A percentile compares a stretch with the other conserved stretches of the same genome.
Evolutionary conservation across 2,113 vertebrate species (phyloP).

Genomic region (Oreochromis spilurus): DNA sequence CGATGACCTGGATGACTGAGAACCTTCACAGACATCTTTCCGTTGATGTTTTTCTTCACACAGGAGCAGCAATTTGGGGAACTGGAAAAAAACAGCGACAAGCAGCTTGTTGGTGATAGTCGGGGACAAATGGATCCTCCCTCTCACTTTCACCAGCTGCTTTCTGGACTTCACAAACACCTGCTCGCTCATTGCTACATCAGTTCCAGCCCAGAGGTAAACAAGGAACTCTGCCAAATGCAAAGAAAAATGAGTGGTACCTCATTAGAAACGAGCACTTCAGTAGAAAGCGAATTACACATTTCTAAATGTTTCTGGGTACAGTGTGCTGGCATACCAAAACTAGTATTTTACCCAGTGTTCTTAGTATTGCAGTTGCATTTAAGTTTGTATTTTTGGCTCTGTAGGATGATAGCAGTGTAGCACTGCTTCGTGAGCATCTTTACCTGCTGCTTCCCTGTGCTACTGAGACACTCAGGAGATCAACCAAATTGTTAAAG

Average conservation of each 20-base stretch:
- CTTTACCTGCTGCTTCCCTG: slow-evolving; percentile 74
- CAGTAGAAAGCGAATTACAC: not conserved
- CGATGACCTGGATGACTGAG: no score
- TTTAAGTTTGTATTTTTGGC: not conserved
- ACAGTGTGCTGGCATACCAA: not conserved
- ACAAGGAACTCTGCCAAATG: not conserved
- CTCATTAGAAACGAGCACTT: not conserved
- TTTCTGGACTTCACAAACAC: slow-evolving; percentile 78
- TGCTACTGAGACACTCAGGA: slow-evolving; percentile 74
- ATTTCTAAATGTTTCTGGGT: not conserved
- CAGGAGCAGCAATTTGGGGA: slow-evolving; percentile 79
- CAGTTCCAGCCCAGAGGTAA: slow-evolving; percentile 64
- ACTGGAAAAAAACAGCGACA: slow-evolving; percentile 81
- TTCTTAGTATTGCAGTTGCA: not conserved
- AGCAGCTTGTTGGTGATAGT: slow-evolving; percentile 62
- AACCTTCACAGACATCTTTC: no score
- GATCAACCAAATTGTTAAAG: slow-evolving; percentile 71
- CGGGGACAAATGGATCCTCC: slow-evolving; percentile 72
- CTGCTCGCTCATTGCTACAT: slow-evolving; percentile 77
- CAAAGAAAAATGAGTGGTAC: not conserved
- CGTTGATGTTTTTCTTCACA: not conserved
- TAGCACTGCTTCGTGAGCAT: slow-evolving; percentile 73
- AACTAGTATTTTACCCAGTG: not conserved
- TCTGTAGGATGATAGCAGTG: slow-evolving; percentile 71
- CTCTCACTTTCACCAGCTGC: slow-evolving; percentile 77